Evolutionary conservation across 2,888 invertebrate species (phyloP).

Genomic region (Stomorhina lunata): DNA sequence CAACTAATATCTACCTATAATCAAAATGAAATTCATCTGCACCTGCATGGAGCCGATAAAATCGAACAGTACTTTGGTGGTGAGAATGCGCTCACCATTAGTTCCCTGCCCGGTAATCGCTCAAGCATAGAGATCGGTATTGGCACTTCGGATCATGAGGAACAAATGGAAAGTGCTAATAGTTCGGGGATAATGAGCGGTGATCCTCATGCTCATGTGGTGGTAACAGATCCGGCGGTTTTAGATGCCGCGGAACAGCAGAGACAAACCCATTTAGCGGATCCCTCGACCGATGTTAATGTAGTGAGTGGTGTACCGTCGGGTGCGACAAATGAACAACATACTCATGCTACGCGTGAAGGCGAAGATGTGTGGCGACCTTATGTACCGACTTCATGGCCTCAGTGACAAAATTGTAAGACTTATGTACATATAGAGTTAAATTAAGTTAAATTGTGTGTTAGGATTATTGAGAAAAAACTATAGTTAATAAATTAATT

Average conservation of each 20-base stretch:
- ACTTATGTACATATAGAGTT: conserved; percentile 65
- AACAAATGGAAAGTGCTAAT: conserved; percentile 58
- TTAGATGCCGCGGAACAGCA: conserved; percentile 59
- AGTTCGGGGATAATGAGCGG: conserved; percentile 38
- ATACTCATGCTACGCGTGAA: conserved; percentile 69
- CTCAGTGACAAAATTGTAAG: conserved; percentile 65
- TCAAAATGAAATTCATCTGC: conserved; percentile 92
- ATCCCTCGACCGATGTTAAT: conserved; percentile 69
- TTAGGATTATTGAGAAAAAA: neutral
- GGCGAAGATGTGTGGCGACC: conserved; percentile 86
- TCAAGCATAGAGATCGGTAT: conserved; percentile 83
- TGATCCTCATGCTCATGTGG: conserved; percentile 55
- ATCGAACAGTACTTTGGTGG: conserved; percentile 84
- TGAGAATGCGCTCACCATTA: conserved; percentile 82
- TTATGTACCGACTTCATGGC: conserved; percentile 73
- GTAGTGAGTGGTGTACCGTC: conserved; percentile 65
- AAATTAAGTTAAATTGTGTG: conserved; percentile 43
- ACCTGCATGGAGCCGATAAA: conserved; percentile 86
- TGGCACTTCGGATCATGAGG: conserved; percentile 76
- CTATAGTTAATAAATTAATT: conserved; percentile 8
- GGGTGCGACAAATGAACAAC: conserved; percentile 73
- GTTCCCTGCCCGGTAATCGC: conserved; percentile 80
- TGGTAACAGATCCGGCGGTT: conserved; percentile 36
- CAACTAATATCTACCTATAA: conserved; percentile 91
- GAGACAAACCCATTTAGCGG: conserved; percentile 60